Evolutionary conservation across 2,113 vertebrate genomes (phyloP).

Genomic region (Puntigrus tetrazona): DNA sequence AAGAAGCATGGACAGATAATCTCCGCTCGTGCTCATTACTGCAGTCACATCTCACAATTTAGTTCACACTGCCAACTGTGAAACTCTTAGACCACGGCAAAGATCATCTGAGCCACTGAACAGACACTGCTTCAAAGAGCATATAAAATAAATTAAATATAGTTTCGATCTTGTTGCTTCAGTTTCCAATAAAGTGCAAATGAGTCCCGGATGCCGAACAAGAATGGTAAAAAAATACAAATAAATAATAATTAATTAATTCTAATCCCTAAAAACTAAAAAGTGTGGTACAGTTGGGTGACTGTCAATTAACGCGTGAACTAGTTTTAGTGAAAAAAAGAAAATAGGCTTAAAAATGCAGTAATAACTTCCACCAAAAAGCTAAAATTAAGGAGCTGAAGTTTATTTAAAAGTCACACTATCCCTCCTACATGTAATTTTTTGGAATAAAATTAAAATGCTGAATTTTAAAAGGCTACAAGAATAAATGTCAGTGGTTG

Average conservation of each 20-base stretch:
- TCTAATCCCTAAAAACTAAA: neutral
- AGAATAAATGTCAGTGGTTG: neutral
- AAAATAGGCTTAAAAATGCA: neutral
- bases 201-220: neutral
- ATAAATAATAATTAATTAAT: too few species aligned
- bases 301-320: neutral
- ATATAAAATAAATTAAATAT: neutral
- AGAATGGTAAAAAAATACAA: too few species aligned
- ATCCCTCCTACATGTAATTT: neutral
- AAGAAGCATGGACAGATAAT: conserved; percentile 24
- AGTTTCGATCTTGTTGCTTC: neutral
- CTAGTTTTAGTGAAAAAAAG: neutral
- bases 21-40: neutral
- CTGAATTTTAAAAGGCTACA: too few species aligned
- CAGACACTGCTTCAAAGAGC: neutral
- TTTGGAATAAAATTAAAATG: neutral
- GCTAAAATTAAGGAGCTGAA: neutral
- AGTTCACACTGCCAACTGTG: neutral
- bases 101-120: neutral
- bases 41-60: neutral
- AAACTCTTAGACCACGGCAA: neutral
- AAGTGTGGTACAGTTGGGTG: neutral
- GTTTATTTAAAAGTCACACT: neutral
- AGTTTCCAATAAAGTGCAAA: neutral
- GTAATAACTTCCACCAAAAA: neutral